These are phyloP conservation scores for Diplodus sargus DNA, from an alignment of 2,797 vertebrate species.

Conservation along the genomic window DNA sequence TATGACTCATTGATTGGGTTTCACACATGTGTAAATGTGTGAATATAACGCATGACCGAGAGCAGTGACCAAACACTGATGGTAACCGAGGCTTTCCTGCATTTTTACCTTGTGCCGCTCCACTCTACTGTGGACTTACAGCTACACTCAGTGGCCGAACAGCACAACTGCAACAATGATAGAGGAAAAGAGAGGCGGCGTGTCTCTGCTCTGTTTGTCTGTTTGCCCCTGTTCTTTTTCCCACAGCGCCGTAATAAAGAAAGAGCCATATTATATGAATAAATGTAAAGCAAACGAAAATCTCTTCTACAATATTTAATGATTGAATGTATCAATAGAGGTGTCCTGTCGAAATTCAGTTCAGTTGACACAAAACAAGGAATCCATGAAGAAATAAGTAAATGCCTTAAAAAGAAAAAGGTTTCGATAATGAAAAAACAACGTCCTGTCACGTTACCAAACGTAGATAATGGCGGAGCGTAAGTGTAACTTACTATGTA, in stretches of 20 bases:
- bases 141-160: conserved; percentile 64
- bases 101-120: neutral
- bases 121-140: conserved; percentile 55
- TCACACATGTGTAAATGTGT: conserved; percentile 39
- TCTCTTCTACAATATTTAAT: neutral
- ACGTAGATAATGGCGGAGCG: neutral
- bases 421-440: neutral
- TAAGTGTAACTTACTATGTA: neutral
- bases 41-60: conserved; percentile 8
- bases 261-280: neutral
- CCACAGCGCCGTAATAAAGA: neutral
- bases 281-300: no score
- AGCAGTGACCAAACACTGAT: neutral
- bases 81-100: neutral
- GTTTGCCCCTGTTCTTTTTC: neutral
- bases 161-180: conserved; percentile 34
- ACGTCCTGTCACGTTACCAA: neutral
- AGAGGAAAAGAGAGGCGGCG: no score
- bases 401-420: neutral
- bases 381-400: neutral
- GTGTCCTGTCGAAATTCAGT: neutral
- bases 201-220: neutral
- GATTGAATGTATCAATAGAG: neutral
- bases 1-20: conserved; percentile 20
- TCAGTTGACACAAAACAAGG: neutral